These are phyloP conservation scores for Scytalopus superciliaris DNA, from an alignment of 2,113 vertebrate genomes.

Conservation along the genomic window DNA sequence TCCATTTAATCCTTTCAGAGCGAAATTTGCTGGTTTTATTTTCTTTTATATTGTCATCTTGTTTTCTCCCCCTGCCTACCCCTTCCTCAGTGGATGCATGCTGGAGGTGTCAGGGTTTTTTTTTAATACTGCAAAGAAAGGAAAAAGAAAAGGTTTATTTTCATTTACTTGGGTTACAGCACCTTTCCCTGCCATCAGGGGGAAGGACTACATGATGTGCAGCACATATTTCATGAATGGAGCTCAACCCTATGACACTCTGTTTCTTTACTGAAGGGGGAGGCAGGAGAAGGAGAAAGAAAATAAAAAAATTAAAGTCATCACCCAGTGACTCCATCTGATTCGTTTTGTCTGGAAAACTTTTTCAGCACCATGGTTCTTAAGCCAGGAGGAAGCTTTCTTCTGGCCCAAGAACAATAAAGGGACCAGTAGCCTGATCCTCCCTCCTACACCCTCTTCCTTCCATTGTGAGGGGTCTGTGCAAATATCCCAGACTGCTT, in stretches of 20 bases:
- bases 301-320: conserved; percentile 22
- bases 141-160: conserved; percentile 56
- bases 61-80: too few relatives aligned
- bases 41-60: too few relatives aligned
- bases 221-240: conserved; percentile 81
- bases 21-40: not conserved
- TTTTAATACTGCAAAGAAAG: too few relatives aligned
- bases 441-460: conserved; percentile 86
- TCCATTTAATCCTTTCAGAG: conserved; percentile 58
- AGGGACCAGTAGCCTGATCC: conserved; percentile 81
- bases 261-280: conserved; percentile 25
- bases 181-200: conserved; percentile 20
- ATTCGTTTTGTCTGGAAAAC: conserved; percentile 69
- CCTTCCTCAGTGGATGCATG: too few relatives aligned
- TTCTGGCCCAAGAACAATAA: conserved; percentile 85
- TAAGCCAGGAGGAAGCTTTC: conserved; percentile 79
- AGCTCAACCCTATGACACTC: conserved; percentile 62
- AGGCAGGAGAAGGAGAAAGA: conserved; percentile 43
- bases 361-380: conserved; percentile 54
- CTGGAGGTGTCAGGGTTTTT: too few relatives aligned
- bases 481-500: conserved; percentile 67
- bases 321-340: conserved; percentile 54
- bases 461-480: conserved; percentile 82
- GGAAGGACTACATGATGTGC: conserved; percentile 80
- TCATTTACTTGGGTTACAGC: conserved; percentile 52